Evolutionary conservation across 1,140 invertebrate species (phyloP).

Genomic region (Drosophila subpulchrella): DNA sequence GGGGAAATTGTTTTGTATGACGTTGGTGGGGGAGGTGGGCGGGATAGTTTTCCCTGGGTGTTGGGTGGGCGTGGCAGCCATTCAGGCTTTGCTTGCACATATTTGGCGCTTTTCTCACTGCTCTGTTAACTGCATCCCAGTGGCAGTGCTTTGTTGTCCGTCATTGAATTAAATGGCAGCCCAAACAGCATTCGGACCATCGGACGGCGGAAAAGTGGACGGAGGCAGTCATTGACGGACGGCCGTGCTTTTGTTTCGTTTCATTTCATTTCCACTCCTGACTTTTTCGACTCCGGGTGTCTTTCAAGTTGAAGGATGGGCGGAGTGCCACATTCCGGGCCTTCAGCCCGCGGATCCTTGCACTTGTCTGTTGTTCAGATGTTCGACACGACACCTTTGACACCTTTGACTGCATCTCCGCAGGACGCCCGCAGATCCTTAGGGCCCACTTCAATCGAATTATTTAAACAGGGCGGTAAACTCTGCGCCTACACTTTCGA

Average conservation of each 20-base stretch:
- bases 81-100: constrained; percentile 45
- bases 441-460: constrained; percentile 25
- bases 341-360: constrained; percentile 17
- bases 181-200: constrained; percentile 32
- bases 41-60: not conserved
- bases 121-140: constrained; percentile 57
- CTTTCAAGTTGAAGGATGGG: constrained; percentile 2
- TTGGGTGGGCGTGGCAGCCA: constrained; percentile 19
- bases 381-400: constrained; percentile 33
- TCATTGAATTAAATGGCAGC: constrained; percentile 78
- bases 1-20: constrained; percentile 79
- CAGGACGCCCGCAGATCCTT: constrained; percentile 1
- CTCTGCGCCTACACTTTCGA: not conserved
- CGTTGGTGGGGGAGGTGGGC: constrained; percentile 17
- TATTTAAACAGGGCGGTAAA: constrained; percentile 15
- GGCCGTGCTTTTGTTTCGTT: constrained; percentile 26
- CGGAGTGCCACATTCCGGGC: not conserved
- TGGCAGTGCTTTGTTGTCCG: constrained; percentile 72
- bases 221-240: constrained; percentile 18
- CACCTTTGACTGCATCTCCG: constrained; percentile 15
- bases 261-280: constrained; percentile 8
- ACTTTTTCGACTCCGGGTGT: constrained; percentile 4
- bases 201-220: constrained; percentile 1
- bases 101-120: constrained; percentile 39
- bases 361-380: constrained; percentile 31